phyloP scores from a whole-genome alignment of 2,888 invertebrate species.

The Rotaria sp. region DNA sequence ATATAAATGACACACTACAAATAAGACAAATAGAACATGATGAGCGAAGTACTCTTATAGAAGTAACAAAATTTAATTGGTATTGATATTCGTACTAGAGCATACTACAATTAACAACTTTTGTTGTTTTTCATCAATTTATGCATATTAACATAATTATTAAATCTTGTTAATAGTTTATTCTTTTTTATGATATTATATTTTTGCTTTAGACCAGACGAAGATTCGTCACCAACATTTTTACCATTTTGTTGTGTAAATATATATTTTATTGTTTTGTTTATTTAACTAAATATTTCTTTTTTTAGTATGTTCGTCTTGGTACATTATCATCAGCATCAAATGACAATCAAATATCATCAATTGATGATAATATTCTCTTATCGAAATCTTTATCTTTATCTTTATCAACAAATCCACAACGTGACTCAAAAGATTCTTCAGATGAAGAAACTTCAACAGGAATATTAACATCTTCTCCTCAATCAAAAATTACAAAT shows the following conservation, averaged over 20 bases:
- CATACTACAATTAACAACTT: too few relatives aligned
- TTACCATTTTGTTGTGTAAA: slow-evolving; percentile 12
- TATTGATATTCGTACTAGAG: too few relatives aligned
- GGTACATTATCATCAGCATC: background rate
- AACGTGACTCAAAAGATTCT: background rate
- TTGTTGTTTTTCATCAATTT: background rate
- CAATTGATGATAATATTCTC: background rate
- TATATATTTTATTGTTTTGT: background rate
- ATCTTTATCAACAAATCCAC: background rate
- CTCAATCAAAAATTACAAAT: background rate
- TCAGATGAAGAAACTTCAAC: background rate
- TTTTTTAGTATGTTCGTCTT: slow-evolving; percentile 26
- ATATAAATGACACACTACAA: too few relatives aligned
- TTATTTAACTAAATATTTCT: background rate
- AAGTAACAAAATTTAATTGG: too few relatives aligned
- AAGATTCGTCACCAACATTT: slow-evolving; percentile 26
- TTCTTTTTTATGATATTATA: background rate
- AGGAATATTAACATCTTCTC: background rate
- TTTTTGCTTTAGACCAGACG: background rate
- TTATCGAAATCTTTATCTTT: background rate
- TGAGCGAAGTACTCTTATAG: too few relatives aligned
- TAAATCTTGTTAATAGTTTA: background rate
- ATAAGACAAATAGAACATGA: too few relatives aligned
- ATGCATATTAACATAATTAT: background rate
- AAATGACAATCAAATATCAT: background rate